A percentile compares a stretch with the other conserved stretches of the same genome.
phyloP scores from a whole-genome alignment of 2,888 invertebrate genomes.

The Mayetiola destructor region DNA sequence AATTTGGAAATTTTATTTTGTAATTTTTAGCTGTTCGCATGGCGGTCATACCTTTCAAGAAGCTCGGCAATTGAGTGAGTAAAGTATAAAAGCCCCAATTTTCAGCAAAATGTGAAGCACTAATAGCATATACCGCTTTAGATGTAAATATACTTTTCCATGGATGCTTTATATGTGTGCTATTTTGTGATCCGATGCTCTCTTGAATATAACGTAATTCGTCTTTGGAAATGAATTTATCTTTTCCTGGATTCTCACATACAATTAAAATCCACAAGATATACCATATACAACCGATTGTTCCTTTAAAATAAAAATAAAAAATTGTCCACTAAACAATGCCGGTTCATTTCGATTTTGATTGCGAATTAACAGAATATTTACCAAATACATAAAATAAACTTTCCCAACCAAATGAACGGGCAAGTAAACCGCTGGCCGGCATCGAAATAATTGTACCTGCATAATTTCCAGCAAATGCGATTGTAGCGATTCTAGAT shows the following conservation, averaged over 20 bases:
- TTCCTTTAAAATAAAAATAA: constrained; percentile 33
- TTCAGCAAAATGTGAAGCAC: constrained; percentile 71
- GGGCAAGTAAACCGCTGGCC: constrained; percentile 55
- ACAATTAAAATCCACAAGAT: constrained; percentile 54
- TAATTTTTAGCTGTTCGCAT: constrained; percentile 25
- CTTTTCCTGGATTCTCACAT: constrained; percentile 58
- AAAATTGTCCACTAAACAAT: background rate
- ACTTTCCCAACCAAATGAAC: constrained; percentile 61
- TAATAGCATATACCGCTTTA: constrained; percentile 68
- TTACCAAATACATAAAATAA: constrained; percentile 67
- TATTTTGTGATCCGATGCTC: constrained; percentile 38
- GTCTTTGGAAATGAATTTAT: constrained; percentile 52
- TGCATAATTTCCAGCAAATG: constrained; percentile 73
- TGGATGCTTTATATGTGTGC: constrained; percentile 46
- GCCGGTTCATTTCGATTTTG: background rate
- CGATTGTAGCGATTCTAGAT: constrained; percentile 62
- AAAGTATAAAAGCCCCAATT: constrained; percentile 85
- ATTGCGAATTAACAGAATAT: constrained; percentile 16
- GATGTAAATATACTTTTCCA: constrained; percentile 65
- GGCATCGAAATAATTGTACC: constrained; percentile 77
- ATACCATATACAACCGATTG: constrained; percentile 57
- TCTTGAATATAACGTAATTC: constrained; percentile 60
- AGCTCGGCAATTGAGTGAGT: constrained; percentile 68
- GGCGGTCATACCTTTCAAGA: constrained; percentile 48
- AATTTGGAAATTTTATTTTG: constrained; percentile 34